Conservation (phyloP, 2,797 vertebrate genomes). For the Eulemur coronatus region DNA sequence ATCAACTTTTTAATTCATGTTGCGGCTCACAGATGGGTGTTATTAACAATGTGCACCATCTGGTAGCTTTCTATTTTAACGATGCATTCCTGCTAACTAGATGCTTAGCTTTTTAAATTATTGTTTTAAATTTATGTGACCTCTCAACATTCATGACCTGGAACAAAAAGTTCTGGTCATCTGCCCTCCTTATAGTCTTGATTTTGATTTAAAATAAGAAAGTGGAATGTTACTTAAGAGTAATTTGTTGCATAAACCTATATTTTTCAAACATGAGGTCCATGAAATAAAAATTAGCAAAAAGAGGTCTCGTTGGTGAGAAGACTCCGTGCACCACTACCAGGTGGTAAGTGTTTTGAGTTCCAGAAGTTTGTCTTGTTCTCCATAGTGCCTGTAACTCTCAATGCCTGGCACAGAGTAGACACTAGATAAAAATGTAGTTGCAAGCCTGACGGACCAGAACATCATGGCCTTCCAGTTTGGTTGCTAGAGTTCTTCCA, state of each 20-base stretch:
- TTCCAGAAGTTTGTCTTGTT: not conserved
- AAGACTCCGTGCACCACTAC: not conserved
- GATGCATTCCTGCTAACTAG: constrained; percentile 15
- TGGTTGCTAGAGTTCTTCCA: not conserved
- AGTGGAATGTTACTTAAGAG: not conserved
- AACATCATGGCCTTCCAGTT: not conserved
- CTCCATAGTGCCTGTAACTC: not conserved
- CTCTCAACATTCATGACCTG: not conserved
- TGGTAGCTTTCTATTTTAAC: constrained; percentile 59
- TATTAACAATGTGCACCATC: constrained; percentile 50
- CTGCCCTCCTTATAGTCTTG: not conserved
- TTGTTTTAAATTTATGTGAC: constrained; percentile 33
- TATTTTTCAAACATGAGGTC: not conserved
- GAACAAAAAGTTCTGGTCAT: not conserved
- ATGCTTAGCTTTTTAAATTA: constrained; percentile 16
- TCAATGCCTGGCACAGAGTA: not conserved
- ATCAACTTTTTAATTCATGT: not conserved
- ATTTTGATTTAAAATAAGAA: not conserved
- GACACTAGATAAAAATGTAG: not conserved
- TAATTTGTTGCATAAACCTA: not conserved
- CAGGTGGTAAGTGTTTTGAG: not conserved
- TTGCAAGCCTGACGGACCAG: not conserved
- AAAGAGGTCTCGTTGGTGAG: not conserved
- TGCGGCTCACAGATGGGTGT: not conserved
- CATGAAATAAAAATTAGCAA: constrained; percentile 17